These are phyloP conservation scores for Drosophila bipectinata DNA, from an alignment of 1,140 invertebrate genomes.

Conservation along the genomic window DNA sequence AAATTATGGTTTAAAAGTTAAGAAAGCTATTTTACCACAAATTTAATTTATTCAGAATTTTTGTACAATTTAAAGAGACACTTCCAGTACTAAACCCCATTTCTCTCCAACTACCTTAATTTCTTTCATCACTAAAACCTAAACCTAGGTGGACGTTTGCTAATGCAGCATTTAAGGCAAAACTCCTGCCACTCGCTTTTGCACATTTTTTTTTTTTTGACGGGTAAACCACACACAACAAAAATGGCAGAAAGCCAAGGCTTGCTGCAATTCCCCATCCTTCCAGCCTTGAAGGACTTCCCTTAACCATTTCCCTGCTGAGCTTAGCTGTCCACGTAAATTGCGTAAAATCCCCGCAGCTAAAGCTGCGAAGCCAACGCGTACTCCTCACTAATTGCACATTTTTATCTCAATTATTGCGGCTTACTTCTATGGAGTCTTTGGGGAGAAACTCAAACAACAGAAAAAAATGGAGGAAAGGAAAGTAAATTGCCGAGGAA, in stretches of 20 bases:
- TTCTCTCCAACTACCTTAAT: background rate
- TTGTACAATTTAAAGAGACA: too few species aligned
- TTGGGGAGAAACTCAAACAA: background rate
- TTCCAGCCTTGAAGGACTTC: background rate
- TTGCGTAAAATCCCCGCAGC: constrained; percentile 66
- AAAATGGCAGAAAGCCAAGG: constrained; percentile 51
- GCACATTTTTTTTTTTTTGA: constrained; percentile 32
- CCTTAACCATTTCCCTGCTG: constrained; percentile 25
- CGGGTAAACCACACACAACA: constrained; percentile 46
- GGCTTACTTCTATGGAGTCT: constrained; percentile 55
- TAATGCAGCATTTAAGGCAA: constrained; percentile 54
- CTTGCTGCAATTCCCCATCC: constrained; percentile 8
- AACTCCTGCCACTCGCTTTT: constrained; percentile 33
- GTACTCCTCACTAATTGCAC: constrained; percentile 71
- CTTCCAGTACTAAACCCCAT: background rate
- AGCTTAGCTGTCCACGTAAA: constrained; percentile 53
- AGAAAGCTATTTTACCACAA: background rate
- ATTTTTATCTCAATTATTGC: constrained; percentile 79
- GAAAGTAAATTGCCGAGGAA: background rate
- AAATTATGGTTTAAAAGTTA: too few species aligned
- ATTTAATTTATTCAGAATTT: too few species aligned
- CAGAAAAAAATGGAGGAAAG: background rate
- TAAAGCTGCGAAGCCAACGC: constrained; percentile 46
- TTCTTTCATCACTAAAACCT: constrained; percentile 9
- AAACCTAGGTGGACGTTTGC: constrained; percentile 30